Base-by-base conservation (phyloP, 2,888 invertebrate genomes). In the Brachyptera risi region DNA sequence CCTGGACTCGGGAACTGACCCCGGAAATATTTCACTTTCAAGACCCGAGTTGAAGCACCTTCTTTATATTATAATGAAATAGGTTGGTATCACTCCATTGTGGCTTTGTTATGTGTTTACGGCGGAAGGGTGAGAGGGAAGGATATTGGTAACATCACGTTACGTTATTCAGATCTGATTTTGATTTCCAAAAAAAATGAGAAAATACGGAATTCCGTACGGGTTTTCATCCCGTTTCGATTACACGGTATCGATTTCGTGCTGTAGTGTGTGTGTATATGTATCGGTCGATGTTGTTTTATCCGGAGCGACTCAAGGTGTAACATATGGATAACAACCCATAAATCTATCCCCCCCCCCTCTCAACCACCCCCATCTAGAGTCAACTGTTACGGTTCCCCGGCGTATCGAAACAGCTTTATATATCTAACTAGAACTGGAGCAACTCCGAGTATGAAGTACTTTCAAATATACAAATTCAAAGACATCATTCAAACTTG, bases 171-270 rank as follows among this genome's bases (percentile, higher is more conserved):
- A n/a, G n/a, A n/a, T n/a, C n/a, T n/a, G n/a, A n/a, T n/a, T n/a
- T n/a, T n/a, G n/a, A n/a, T n/a, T n/a, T n/a, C n/a, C n/a, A n/a
- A n/a, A n/a, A n/a, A n/a, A 49, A 49, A 23, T 49, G 24, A 49
- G 49, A 51, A 42, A 51, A 51, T 51, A 51, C 50, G 24, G 27
- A 51, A 51, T 51, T 51, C 49, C 50, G 50, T 51, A 27, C 27
- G 27, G 50, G 31, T 17, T 51, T 51, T 27, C 27, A 23, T 51
- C 50, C 27, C 50, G 27, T 51, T 51, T 51, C 50, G 50, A 51
- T 51, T 51, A 51, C 50, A 31, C 7, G 50, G 27, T 19, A 51
- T 51, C 50, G 50, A 51, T 51, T 51, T 31, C 31, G 17, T n/a
- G n/a, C n/a, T n/a, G n/a, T n/a, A n/a, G n/a, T n/a, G n/a, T n/a